Evolutionary conservation across 2,797 vertebrate species (phyloP).

Genomic region (Pipistrellus kuhlii): DNA sequence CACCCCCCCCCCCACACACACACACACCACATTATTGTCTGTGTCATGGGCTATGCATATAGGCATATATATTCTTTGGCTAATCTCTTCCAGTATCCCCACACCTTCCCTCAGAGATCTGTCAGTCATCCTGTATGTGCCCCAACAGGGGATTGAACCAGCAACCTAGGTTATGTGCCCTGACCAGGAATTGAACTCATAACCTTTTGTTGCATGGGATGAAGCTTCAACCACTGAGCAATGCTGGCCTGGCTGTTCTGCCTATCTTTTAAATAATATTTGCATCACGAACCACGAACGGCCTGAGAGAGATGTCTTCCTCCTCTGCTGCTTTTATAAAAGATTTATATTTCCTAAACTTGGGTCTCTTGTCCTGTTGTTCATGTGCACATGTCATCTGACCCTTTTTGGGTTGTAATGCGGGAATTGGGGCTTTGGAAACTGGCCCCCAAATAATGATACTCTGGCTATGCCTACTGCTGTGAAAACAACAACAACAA

Average conservation of each 20-base stretch:
- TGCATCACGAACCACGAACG: background rate
- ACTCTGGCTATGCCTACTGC: background rate
- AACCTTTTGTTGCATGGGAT: too few species aligned
- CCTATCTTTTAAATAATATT: background rate
- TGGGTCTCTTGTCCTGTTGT: background rate
- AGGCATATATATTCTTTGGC: background rate
- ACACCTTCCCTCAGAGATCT: background rate
- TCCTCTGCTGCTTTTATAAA: background rate
- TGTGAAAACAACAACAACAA: background rate
- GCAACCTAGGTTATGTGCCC: too few species aligned
- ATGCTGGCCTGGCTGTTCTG: background rate
- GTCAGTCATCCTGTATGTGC: background rate
- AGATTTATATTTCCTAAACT: background rate
- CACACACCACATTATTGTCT: background rate
- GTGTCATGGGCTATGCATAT: background rate
- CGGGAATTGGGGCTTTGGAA: background rate
- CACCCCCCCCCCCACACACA: rapidly evolving
- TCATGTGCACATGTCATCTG: background rate
- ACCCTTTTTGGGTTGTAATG: background rate
- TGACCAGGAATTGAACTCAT: too few species aligned
- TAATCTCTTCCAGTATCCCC: background rate
- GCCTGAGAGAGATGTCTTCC: background rate
- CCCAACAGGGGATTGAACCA: background rate
- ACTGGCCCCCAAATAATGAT: background rate
- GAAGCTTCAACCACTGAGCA: too few species aligned